Base-by-base conservation (phyloP, 2,888 invertebrate genomes). In the Tenthredo amoena region DNA sequence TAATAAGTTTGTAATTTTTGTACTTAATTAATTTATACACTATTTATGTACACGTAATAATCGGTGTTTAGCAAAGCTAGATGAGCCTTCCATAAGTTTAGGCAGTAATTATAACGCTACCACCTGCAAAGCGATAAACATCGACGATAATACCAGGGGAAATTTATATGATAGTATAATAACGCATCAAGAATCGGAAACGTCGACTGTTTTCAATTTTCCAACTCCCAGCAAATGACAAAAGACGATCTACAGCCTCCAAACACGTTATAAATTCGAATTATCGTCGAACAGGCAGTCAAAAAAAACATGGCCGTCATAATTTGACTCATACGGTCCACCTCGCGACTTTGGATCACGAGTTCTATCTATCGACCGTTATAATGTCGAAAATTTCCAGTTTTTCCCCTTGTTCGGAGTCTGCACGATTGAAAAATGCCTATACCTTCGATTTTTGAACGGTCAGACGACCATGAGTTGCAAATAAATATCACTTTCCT, bases 1-100 rank as follows among this genome's bases (percentile, higher is more conserved):
- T 92, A 91, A 92, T 93, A 92, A 92, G 92, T 93, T 93, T 93
- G 92, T 92, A 92, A 92, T 92, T 92, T 92, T 93, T 93, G 93
- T 93, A 93, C 93, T 93, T 93, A 93, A 93, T 92, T 92, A 92
- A 92, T 93, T 93, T 92, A 92, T 92, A 92, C 87, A 90, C 90
- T 92, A 92, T 93, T 92, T 93, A 92, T 92, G 90, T 91, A 89
- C 90, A 91, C 89, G 90, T 89, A 81, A 83, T 83, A 43, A 86
- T 89, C 89, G 89, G 88, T 87, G 87, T 86, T 90, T 90, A 91
- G 89, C 88, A 84, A 90, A 90, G 90, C 89, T 91, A 90, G 89
- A 89, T 87, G 90, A 91, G 90, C 92, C 92, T 92, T 93, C 92
- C 92, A 91, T 90, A 88, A 85, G 88, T 86, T 88, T 89, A 89